Percentiles rank a stretch among this genome's conserved stretches.
Conservation (phyloP, 2,113 vertebrate species). For the Bettongia penicillata region DNA sequence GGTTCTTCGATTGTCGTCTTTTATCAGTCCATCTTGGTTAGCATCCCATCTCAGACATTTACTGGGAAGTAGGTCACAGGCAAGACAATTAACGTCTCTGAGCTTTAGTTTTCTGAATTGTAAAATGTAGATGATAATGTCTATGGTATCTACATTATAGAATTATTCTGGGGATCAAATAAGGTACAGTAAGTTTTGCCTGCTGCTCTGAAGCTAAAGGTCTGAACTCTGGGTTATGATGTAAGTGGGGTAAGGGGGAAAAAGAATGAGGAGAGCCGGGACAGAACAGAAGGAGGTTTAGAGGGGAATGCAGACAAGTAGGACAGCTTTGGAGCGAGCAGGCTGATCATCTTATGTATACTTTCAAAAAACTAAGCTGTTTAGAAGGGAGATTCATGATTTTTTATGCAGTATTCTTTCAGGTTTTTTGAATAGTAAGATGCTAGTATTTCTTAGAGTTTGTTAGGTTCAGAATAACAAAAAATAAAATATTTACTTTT, state of each 20-base stretch:
- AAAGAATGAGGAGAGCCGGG: neutral
- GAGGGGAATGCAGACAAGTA: neutral
- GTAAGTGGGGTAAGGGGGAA: neutral
- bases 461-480: neutral
- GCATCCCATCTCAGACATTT: neutral
- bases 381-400: neutral
- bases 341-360: neutral
- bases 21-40: neutral
- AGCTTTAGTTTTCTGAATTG: neutral
- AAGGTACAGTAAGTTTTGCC: neutral
- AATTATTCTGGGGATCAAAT: neutral
- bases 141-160: neutral
- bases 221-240: slow-evolving; percentile 31
- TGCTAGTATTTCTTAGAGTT: too few relatives aligned
- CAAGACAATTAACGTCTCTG: neutral
- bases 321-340: neutral
- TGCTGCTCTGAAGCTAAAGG: slow-evolving; percentile 15
- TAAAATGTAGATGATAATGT: neutral
- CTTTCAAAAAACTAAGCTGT: neutral
- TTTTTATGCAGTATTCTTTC: neutral
- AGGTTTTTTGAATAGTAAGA: too few relatives aligned
- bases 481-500: neutral
- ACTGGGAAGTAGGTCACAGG: neutral
- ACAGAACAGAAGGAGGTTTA: neutral
- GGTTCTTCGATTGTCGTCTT: neutral